Evolutionary conservation across 2,888 invertebrate species (phyloP).

Genomic region (Pyrochroa serraticornis): DNA sequence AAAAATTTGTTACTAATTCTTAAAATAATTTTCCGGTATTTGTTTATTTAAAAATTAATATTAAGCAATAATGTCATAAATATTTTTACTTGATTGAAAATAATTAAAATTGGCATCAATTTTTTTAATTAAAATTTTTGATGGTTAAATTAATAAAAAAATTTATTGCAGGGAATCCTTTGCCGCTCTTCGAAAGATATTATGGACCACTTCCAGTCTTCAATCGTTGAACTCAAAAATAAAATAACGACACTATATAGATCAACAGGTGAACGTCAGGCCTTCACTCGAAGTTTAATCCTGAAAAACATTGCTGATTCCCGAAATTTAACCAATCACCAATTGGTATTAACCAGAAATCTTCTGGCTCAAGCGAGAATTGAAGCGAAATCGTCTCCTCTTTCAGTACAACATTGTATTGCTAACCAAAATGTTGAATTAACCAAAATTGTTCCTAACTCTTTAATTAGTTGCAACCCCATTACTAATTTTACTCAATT

Average conservation of each 20-base stretch:
- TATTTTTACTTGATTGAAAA: too few species aligned
- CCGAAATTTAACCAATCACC: conserved; percentile 5
- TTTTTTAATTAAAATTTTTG: too few species aligned
- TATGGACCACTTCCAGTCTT: background rate
- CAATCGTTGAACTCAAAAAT: background rate
- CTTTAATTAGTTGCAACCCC: background rate
- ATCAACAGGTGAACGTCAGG: conserved; percentile 3
- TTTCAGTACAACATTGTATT: conserved; percentile 1
- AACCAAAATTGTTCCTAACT: background rate
- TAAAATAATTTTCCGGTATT: too few species aligned
- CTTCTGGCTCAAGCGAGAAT: conserved; percentile 7
- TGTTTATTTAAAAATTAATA: too few species aligned
- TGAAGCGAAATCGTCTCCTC: conserved; percentile 1
- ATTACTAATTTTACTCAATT: background rate
- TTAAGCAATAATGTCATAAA: too few species aligned
- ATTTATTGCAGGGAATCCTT: conserved; percentile 16
- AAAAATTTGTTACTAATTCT: too few species aligned
- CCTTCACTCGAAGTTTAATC: conserved; percentile 2
- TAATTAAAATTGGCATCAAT: too few species aligned
- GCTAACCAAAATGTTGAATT: conserved; percentile 4
- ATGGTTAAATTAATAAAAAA: too few species aligned
- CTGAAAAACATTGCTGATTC: conserved; percentile 5
- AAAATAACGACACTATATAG: conserved; percentile 7
- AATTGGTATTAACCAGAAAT: background rate
- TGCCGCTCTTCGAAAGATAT: conserved; percentile 6